Evolutionary conservation across 2,888 invertebrate species (phyloP), one percentile per base, ranked within the genome.

Genomic region (Cheilosia impressa): DNA sequence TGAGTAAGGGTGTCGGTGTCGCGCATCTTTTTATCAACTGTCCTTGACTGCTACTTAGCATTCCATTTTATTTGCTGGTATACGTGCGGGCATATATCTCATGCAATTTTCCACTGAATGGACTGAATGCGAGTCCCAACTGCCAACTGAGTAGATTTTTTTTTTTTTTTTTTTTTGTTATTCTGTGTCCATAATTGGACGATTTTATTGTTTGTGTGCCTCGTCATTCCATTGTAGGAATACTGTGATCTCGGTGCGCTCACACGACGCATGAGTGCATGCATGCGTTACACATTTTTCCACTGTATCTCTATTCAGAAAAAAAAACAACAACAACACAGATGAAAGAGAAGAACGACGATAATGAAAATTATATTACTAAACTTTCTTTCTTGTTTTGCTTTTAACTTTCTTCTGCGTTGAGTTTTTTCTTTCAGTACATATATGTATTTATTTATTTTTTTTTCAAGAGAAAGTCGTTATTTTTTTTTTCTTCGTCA

Each of bases 381-480:
- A 63, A 83, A 78, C 83, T 84, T 84, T 83, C 82, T 83, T 68
- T 84, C 65, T 41, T 47, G 65, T 69, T 79, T 79, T 79, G 79
- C 63, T 75, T 83, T 84, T 60, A 79, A 84, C 83, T 79, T 75
- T 84, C 83, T 75, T 84, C 62, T 73, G 47, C 19, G 41, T 66
- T 68, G 60, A 27, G 58, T 72, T 47, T 17, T 47, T 27, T 45
- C 27, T n/a, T 17, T 34, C 27, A 41, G 13, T 34, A 34, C 13
- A 34, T 62, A 53, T 19, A 43, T 55, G 13, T 53, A 27, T 45
- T 34, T 62, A 43, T 27, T 45, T 34, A 43, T 60, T 60, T 65
- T 38, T 7, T 6, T 31, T 57, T 17, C 13, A 60, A 68, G 83
- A 83, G 83, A 83, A 83, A 83, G 83, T 69, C 34, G 27, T 83